Percentiles rank a stretch among this genome's conserved stretches.
These are phyloP conservation scores for Sarcophaga rosellei DNA, from an alignment of 2,888 invertebrate genomes.

Conservation along the genomic window DNA sequence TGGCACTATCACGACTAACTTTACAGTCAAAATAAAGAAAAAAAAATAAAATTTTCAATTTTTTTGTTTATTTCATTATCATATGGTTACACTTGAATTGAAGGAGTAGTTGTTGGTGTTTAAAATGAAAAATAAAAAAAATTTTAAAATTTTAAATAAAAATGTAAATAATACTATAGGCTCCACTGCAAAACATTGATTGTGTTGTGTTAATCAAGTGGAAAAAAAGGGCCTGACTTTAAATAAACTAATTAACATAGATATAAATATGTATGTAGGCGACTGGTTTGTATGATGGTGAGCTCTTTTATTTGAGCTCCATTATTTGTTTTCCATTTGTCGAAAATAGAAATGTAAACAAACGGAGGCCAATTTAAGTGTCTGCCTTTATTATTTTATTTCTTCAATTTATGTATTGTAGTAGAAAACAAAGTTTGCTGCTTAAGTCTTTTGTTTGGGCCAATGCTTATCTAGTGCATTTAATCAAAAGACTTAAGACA, in stretches of 20 bases:
- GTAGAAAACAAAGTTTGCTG: slow-evolving; percentile 5
- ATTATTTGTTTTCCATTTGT: background rate
- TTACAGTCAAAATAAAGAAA: background rate
- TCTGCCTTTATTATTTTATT: background rate
- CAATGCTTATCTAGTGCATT: background rate
- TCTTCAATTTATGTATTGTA: background rate
- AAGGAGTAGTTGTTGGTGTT: slow-evolving; percentile 4
- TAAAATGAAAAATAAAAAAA: background rate
- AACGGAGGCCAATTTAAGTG: background rate
- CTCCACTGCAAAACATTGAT: background rate
- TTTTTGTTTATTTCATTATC: slow-evolving; percentile 1
- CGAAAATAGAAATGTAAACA: background rate
- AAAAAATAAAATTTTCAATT: slow-evolving; percentile 26
- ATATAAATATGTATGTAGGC: background rate
- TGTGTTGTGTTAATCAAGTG: background rate
- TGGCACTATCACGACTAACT: slow-evolving; percentile 38
- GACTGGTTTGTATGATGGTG: too few relatives aligned
- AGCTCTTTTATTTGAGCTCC: too few relatives aligned
- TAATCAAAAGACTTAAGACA: slow-evolving; percentile 41
- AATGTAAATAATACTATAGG: background rate
- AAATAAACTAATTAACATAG: background rate
- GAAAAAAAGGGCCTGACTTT: background rate
- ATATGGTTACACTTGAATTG: slow-evolving; percentile 45
- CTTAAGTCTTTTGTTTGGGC: slow-evolving; percentile 36
- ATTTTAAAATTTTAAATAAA: background rate